These are phyloP conservation scores for Spea multiplicata DNA, from an alignment of 2,113 vertebrate species.

Conservation along the genomic window DNA sequence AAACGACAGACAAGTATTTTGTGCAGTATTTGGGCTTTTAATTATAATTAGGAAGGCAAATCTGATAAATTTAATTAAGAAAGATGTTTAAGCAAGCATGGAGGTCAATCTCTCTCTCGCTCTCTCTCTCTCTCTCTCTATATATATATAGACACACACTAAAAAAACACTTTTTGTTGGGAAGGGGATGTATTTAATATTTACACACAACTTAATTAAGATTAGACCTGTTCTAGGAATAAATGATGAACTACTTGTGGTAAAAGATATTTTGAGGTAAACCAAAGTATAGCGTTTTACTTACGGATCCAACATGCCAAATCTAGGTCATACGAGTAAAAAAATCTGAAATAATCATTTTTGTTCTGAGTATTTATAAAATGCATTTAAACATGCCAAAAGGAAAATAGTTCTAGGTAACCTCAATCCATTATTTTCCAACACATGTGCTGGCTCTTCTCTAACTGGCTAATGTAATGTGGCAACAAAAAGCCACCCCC, in stretches of 20 bases:
- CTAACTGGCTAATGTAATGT: not conserved
- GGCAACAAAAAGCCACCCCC: no score
- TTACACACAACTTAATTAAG: no score
- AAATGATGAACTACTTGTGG: slow-evolving; percentile 9
- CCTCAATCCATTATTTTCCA: slow-evolving; percentile 1
- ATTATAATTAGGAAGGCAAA: no score
- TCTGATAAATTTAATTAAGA: no score
- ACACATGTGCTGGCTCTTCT: slow-evolving; percentile 8
- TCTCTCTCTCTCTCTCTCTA: no score
- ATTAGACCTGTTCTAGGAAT: no score
- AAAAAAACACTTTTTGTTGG: not conserved
- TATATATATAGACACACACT: no score
- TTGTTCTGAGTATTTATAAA: slow-evolving; percentile 28
- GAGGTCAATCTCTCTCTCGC: no score
- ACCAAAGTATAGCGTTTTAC: slow-evolving; percentile 19
- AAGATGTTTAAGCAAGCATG: no score
- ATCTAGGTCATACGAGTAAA: not conserved
- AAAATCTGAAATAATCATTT: slow-evolving; percentile 39
- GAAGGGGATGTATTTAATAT: no score
- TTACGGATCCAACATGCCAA: slow-evolving; percentile 27
- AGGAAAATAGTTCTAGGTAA: slow-evolving; percentile 22
- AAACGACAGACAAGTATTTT: no score
- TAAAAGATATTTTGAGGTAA: slow-evolving; percentile 14
- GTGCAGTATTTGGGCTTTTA: no score
- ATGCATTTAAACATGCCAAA: slow-evolving; percentile 1